Conservation (phyloP, 2,888 invertebrate genomes). For the Luffia ferchaultella region DNA sequence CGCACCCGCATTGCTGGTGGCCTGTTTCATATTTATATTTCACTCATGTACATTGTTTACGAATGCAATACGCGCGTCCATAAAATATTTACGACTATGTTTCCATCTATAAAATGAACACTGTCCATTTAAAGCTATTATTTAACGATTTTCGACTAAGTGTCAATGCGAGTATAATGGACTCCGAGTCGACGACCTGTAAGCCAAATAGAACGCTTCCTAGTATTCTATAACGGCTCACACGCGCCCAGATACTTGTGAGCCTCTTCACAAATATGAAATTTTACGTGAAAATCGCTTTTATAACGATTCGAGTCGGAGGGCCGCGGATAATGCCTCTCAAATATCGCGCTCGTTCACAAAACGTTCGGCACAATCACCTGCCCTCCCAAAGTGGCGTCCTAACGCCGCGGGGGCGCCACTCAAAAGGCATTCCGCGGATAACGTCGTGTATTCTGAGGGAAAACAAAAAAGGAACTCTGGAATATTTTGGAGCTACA, state of each 20-base stretch:
- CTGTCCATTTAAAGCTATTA: neutral
- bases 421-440: constrained; percentile 4
- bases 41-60: constrained; percentile 6
- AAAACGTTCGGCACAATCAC: neutral
- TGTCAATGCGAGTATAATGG: neutral
- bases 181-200: constrained; percentile 4
- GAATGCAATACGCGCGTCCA: constrained; percentile 15
- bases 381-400: neutral
- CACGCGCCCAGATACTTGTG: neutral
- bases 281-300: neutral
- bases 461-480: constrained; percentile 5
- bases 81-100: constrained; percentile 38
- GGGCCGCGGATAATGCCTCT: neutral
- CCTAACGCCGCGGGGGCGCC: neutral
- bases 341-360: neutral
- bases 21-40: neutral
- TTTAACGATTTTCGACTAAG: neutral
- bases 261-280: neutral
- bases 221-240: neutral
- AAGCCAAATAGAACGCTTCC: neutral
- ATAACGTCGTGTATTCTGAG: constrained; percentile 4
- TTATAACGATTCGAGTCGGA: neutral
- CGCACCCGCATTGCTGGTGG: too few relatives aligned
- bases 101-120: constrained; percentile 29
- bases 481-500: constrained; percentile 29